Percentiles rank a stretch among this genome's conserved stretches.
These are phyloP conservation scores for Dysidea cf. avara DNA, from an alignment of 37 sponge, comb jelly and placozoan species.

Conservation along the genomic window DNA sequence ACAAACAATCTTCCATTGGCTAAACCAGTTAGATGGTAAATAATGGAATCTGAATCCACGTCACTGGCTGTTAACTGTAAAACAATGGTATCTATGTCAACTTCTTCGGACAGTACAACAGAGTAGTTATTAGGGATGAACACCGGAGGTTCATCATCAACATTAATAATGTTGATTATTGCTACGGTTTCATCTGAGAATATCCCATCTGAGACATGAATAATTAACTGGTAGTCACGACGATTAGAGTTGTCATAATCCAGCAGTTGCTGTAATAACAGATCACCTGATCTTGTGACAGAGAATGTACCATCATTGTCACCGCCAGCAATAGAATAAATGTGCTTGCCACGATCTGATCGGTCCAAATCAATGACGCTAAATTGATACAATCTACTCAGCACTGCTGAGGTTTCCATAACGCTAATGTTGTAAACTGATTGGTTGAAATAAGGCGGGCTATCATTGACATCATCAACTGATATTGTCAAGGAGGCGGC, in stretches of 20 bases:
- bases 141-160: slow-evolving; percentile 53
- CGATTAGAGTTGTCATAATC: slow-evolving; percentile 35
- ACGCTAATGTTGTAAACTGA: not conserved
- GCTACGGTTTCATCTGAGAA: slow-evolving; percentile 16
- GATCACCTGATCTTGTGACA: not conserved
- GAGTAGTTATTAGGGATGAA: slow-evolving; percentile 10
- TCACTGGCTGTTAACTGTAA: slow-evolving; percentile 30
- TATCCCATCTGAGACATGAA: slow-evolving; percentile 44
- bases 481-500: not conserved
- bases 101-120: slow-evolving; percentile 29
- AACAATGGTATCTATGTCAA: slow-evolving; percentile 18
- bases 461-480: slow-evolving; percentile 47
- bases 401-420: slow-evolving; percentile 15
- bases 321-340: slow-evolving; percentile 22
- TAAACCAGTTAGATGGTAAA: slow-evolving; percentile 25
- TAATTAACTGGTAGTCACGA: slow-evolving; percentile 5
- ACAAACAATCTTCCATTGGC: slow-evolving; percentile 45
- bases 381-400: not conserved
- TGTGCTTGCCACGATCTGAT: slow-evolving; percentile 5
- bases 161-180: slow-evolving; percentile 22
- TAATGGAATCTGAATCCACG: slow-evolving; percentile 16
- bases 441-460: slow-evolving; percentile 17
- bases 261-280: slow-evolving; percentile 20
- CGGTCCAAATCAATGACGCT: slow-evolving; percentile 29
- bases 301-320: slow-evolving; percentile 34